A percentile compares a stretch with the other conserved stretches of the same genome.
These are phyloP conservation scores for Leptobrachium leishanense DNA, from an alignment of 2,113 vertebrate genomes.

Conservation along the genomic window DNA sequence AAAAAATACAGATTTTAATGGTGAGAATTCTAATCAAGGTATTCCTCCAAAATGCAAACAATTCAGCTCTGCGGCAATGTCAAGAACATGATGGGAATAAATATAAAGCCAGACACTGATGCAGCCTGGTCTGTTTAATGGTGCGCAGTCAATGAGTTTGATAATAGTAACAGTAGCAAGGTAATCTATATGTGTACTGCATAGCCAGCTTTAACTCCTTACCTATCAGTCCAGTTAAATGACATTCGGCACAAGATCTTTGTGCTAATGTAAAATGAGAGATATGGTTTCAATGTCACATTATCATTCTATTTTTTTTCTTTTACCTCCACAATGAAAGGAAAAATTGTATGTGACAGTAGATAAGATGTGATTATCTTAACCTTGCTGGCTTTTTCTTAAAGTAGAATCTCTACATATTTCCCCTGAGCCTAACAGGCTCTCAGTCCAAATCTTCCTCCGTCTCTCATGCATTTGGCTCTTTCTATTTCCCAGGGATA, in stretches of 20 bases:
- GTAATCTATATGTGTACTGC: neutral
- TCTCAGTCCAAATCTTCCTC: too few relatives aligned
- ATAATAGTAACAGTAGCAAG: neutral
- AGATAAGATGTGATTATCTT: neutral
- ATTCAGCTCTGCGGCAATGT: neutral
- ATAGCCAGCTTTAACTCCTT: neutral
- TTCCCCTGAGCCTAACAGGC: too few relatives aligned
- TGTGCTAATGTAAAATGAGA: neutral
- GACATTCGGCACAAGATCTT: neutral
- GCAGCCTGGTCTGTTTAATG: neutral
- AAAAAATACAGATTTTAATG: too few relatives aligned
- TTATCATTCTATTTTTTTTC: neutral
- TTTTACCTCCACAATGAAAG: neutral
- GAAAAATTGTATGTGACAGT: neutral
- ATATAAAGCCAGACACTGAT: neutral
- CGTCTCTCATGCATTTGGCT: too few relatives aligned
- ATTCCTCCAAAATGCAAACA: neutral
- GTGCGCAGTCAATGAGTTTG: neutral
- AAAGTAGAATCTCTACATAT: too few relatives aligned
- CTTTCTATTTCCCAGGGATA: too few relatives aligned
- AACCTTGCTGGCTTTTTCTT: neutral
- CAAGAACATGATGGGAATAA: neutral
- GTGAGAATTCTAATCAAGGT: neutral
- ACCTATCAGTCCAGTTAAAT: neutral
- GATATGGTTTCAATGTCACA: constrained; percentile 2